Evolutionary conservation across 2,797 vertebrate genomes (phyloP).

Genomic region (Loris lydekkerianus): DNA sequence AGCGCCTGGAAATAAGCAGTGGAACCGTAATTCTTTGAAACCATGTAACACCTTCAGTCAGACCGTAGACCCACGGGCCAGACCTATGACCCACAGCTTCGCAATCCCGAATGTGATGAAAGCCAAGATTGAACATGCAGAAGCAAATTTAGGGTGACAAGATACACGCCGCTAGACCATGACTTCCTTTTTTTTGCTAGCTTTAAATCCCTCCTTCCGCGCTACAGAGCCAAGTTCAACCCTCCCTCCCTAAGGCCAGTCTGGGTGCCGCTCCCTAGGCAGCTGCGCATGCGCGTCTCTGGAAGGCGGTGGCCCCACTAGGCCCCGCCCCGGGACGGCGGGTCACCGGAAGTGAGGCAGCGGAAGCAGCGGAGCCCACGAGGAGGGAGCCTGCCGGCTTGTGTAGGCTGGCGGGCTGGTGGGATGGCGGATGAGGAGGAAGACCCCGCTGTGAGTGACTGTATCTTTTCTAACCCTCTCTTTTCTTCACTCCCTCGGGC

Average conservation of each 20-base stretch:
- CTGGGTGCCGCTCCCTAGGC: accelerated
- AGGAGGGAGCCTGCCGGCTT: accelerated
- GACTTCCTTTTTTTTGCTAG: background rate
- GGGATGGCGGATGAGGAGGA: constrained; percentile 90
- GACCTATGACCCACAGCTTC: background rate
- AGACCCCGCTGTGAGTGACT: constrained; percentile 86
- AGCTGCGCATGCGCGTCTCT: accelerated
- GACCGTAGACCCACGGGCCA: background rate
- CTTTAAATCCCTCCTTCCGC: background rate
- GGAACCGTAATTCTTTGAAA: background rate
- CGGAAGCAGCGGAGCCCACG: background rate
- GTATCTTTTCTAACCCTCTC: background rate
- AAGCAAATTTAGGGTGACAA: background rate
- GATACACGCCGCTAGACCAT: background rate
- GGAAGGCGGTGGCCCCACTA: accelerated
- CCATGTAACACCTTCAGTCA: background rate
- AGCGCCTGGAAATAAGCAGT: background rate
- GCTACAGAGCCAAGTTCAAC: accelerated
- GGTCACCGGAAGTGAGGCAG: constrained; percentile 67
- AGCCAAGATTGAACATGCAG: background rate
- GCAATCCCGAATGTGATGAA: background rate
- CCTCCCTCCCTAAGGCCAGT: accelerated
- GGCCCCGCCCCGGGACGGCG: accelerated
- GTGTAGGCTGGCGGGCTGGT: accelerated
- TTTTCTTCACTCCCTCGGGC: background rate